Evolutionary conservation across 37 sponge, comb jelly and placozoan species (phyloP).

Genomic region (Bolinopsis microptera): DNA sequence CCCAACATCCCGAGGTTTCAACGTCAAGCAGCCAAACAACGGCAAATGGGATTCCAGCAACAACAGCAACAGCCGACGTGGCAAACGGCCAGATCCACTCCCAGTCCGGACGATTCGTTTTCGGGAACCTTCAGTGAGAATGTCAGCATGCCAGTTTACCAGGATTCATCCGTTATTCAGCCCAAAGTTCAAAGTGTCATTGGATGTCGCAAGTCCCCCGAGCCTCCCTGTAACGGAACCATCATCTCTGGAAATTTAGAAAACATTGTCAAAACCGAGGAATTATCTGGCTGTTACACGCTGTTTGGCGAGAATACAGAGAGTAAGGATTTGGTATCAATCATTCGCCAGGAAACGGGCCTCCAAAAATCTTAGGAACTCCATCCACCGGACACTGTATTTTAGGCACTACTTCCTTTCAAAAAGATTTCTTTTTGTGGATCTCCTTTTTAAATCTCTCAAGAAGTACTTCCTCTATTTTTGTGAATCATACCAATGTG

Average conservation of each 20-base stretch:
- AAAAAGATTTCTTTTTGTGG: neutral
- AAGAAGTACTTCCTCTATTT: too few species aligned
- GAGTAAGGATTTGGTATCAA: slow-evolving; percentile 39
- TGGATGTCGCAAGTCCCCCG: slow-evolving; percentile 22
- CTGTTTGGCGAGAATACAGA: slow-evolving; percentile 53
- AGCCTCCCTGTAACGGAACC: neutral
- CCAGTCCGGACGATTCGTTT: neutral
- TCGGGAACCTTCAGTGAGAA: too few species aligned
- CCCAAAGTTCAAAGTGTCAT: slow-evolving; percentile 60
- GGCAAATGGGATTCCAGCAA: neutral
- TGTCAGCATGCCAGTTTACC: neutral
- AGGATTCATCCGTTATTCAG: neutral
- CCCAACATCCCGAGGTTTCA: slow-evolving; percentile 57
- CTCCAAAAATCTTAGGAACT: neutral
- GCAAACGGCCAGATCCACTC: neutral
- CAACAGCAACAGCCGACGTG: neutral
- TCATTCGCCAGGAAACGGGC: slow-evolving; percentile 46
- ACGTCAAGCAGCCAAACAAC: slow-evolving; percentile 20
- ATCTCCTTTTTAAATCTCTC: neutral
- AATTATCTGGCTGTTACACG: slow-evolving; percentile 15
- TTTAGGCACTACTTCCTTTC: neutral
- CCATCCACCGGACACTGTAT: neutral
- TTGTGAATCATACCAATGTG: too few species aligned
- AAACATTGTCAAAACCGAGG: neutral
- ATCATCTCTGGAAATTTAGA: neutral